Evolutionary conservation across 2,888 invertebrate species (phyloP).

Genomic region (Lagria hirta): DNA sequence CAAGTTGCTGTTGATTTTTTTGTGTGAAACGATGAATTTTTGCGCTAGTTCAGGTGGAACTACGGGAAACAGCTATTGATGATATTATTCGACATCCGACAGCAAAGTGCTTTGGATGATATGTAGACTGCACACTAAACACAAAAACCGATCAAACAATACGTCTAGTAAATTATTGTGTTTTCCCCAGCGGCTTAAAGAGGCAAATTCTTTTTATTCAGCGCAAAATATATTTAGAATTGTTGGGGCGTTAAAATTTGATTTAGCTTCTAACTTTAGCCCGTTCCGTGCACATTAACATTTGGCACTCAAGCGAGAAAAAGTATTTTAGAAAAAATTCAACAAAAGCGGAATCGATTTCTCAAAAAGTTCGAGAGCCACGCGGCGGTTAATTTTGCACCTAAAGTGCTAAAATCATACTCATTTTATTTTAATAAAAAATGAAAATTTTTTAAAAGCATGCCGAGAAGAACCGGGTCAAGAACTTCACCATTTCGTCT

Average conservation of each 20-base stretch:
- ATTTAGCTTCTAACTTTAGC: constrained; percentile 28
- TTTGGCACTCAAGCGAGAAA: constrained; percentile 23
- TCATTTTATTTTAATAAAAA: no score
- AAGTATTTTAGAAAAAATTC: constrained; percentile 19
- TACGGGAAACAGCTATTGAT: constrained; percentile 24
- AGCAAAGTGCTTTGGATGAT: constrained; percentile 23
- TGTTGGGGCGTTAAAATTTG: constrained; percentile 30
- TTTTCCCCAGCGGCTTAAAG: constrained; percentile 5
- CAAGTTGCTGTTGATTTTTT: constrained; percentile 15
- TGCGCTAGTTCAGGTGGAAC: constrained; percentile 16
- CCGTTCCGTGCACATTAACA: constrained; percentile 27
- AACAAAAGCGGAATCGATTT: constrained; percentile 16
- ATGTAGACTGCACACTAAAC: constrained; percentile 28
- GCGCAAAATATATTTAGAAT: constrained; percentile 28
- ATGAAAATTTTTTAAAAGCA: no score
- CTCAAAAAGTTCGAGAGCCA: no score
- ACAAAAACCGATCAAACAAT: constrained; percentile 27
- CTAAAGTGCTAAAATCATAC: constrained; percentile 1
- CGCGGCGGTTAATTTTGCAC: constrained; percentile 6
- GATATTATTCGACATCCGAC: constrained; percentile 24
- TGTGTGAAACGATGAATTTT: constrained; percentile 10
- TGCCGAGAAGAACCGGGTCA: constrained; percentile 13
- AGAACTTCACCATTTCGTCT: constrained; percentile 4
- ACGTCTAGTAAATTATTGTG: constrained; percentile 26
- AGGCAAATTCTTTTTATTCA: constrained; percentile 19